A percentile compares a stretch with the other conserved stretches of the same genome.
Conservation (phyloP, 2,797 vertebrate genomes). For the Pelochelys cantorii region DNA sequence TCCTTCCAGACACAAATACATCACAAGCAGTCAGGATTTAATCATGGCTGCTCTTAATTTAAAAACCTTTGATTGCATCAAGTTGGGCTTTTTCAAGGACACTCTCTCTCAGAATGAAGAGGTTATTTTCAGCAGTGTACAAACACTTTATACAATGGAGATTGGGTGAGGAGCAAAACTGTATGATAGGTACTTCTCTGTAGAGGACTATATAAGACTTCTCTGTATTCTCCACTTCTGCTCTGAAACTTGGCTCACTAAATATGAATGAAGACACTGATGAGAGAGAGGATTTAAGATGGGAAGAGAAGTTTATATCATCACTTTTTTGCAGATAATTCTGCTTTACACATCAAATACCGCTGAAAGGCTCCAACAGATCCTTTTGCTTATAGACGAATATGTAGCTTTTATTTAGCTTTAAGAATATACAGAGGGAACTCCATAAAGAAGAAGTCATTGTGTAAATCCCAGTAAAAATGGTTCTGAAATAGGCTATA, state of each 20-base stretch:
- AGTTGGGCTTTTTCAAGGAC: conserved; percentile 20
- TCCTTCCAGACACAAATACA: background rate
- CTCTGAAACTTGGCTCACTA: background rate
- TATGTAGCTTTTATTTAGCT: background rate
- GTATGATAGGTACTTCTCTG: background rate
- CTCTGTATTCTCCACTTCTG: background rate
- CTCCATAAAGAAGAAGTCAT: background rate
- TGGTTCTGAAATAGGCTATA: background rate
- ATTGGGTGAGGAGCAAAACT: conserved; percentile 64
- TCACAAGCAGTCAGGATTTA: background rate
- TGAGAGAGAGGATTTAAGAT: background rate
- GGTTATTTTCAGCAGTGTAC: conserved; percentile 51
- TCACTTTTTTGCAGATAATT: background rate
- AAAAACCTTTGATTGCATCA: conserved; percentile 49
- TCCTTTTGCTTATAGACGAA: background rate
- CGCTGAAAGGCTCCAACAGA: background rate
- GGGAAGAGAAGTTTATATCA: background rate
- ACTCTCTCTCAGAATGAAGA: conserved; percentile 20
- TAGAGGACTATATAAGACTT: conserved; percentile 2
- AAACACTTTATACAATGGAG: conserved; percentile 65
- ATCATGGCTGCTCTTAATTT: background rate
- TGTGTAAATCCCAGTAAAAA: background rate
- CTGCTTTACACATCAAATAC: background rate
- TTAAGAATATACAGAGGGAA: background rate
- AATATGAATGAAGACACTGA: background rate